These are phyloP conservation scores for Eleginops maclovinus DNA, from an alignment of 2,113 vertebrate genomes.

Conservation along the genomic window DNA sequence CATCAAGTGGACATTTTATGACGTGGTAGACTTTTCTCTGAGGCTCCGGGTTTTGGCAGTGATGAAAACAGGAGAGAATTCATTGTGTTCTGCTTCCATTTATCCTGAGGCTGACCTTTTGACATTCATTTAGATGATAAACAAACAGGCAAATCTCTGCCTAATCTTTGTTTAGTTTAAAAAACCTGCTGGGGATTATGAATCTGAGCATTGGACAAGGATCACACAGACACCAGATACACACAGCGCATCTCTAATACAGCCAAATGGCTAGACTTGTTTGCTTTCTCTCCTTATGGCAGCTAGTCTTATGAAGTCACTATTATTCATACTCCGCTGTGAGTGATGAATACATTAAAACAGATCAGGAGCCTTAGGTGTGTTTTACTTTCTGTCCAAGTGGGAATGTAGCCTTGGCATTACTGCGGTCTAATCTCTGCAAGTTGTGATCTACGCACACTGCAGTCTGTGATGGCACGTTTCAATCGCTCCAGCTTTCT, in stretches of 20 bases:
- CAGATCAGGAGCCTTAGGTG: neutral
- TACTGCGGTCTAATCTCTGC: neutral
- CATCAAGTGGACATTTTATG: constrained; percentile 30
- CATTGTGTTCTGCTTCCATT: constrained; percentile 30
- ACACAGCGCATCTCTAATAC: constrained; percentile 31
- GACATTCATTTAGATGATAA: constrained; percentile 55
- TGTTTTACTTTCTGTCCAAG: neutral
- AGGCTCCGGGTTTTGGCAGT: constrained; percentile 12
- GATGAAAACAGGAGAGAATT: neutral
- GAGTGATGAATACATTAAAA: neutral
- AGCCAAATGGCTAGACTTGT: constrained; percentile 50
- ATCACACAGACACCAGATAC: constrained; percentile 51
- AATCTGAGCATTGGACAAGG: constrained; percentile 59
- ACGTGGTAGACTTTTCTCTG: constrained; percentile 7
- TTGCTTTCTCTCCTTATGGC: constrained; percentile 24
- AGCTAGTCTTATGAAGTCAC: constrained; percentile 11
- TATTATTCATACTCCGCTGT: constrained; percentile 3
- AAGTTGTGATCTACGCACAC: neutral
- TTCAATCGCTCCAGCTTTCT: neutral
- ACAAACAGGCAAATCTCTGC: constrained; percentile 57
- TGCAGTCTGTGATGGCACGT: neutral
- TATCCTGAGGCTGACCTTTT: constrained; percentile 54
- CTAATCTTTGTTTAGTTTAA: constrained; percentile 62
- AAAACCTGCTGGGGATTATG: constrained; percentile 57
- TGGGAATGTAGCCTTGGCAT: neutral